A percentile compares a stretch with the other conserved stretches of the same genome.
Conservation (phyloP, 1,140 invertebrate species). For the Drosophila hydei region DNA sequence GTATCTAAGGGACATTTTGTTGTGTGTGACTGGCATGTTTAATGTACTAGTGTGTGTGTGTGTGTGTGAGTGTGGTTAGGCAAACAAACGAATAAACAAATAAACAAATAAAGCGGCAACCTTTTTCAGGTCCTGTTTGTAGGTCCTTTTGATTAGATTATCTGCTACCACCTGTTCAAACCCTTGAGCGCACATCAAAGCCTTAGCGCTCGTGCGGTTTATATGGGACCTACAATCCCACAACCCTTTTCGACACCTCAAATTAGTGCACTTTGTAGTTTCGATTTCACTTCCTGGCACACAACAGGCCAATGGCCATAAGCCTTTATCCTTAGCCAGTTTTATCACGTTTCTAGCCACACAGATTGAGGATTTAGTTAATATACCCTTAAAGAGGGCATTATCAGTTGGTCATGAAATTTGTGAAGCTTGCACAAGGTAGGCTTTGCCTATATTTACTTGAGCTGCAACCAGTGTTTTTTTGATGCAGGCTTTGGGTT, state of each 20-base stretch:
- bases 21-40: slow-evolving; percentile 52
- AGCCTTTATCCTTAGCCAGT: slow-evolving; percentile 43
- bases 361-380: slow-evolving; percentile 7
- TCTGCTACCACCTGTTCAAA: slow-evolving; percentile 51
- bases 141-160: slow-evolving; percentile 71
- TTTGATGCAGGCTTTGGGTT: no score
- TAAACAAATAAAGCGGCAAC: slow-evolving; percentile 33
- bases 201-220: slow-evolving; percentile 43
- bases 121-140: slow-evolving; percentile 32
- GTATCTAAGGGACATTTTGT: slow-evolving; percentile 11
- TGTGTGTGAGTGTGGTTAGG: not conserved
- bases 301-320: not conserved
- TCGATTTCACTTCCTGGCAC: slow-evolving; percentile 40
- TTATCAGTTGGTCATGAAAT: not conserved
- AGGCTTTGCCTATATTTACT: no score
- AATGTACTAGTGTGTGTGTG: slow-evolving; percentile 25
- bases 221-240: not conserved
- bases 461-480: no score
- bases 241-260: slow-evolving; percentile 64
- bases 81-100: slow-evolving; percentile 39
- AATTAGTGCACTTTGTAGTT: slow-evolving; percentile 81
- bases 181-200: slow-evolving; percentile 75
- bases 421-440: not conserved
- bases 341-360: slow-evolving; percentile 53
- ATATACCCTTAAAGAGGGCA: not conserved